phyloP scores from a whole-genome alignment of 2,797 vertebrate genomes.

The Denticeps clupeoides region DNA sequence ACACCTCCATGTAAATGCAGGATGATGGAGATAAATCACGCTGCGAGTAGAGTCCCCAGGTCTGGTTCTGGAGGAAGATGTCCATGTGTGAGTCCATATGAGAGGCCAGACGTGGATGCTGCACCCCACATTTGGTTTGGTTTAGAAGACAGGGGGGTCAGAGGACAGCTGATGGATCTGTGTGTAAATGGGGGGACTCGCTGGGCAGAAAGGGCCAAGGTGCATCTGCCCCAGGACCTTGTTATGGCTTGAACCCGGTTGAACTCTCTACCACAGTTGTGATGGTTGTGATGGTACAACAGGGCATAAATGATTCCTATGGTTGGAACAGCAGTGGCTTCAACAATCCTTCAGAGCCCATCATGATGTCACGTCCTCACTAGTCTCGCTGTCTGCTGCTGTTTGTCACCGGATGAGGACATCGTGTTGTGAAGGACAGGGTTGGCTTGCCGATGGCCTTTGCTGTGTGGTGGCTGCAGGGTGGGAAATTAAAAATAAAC shows the following conservation, averaged over 20 bases:
- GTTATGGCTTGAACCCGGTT: no score
- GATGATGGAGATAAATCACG: no score
- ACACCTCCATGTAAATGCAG: no score
- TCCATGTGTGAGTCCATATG: no score
- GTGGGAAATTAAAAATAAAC: slow-evolving; percentile 22
- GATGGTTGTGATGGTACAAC: no score
- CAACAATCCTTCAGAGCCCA: slow-evolving; percentile 6
- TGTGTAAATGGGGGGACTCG: neutral
- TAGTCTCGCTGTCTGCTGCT: slow-evolving; percentile 14
- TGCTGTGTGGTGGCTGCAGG: neutral
- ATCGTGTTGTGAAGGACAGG: neutral
- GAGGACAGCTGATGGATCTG: slow-evolving; percentile 2
- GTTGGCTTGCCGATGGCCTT: slow-evolving; percentile 8
- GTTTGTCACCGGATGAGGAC: slow-evolving; percentile 19
- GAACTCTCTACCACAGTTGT: neutral
- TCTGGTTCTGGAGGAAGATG: no score
- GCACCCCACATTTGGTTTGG: slow-evolving; percentile 4
- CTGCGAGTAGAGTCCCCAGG: no score
- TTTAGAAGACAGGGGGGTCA: neutral
- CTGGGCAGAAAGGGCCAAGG: neutral
- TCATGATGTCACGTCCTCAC: slow-evolving; percentile 18
- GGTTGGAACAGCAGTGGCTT: no score
- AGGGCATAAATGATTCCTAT: no score
- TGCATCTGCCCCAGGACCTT: no score
- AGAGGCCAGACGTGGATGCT: no score